Evolutionary conservation across 2,888 invertebrate genomes (phyloP), one percentile per base, ranked within the genome.

Genomic region (Stenolophus ochropezus): DNA sequence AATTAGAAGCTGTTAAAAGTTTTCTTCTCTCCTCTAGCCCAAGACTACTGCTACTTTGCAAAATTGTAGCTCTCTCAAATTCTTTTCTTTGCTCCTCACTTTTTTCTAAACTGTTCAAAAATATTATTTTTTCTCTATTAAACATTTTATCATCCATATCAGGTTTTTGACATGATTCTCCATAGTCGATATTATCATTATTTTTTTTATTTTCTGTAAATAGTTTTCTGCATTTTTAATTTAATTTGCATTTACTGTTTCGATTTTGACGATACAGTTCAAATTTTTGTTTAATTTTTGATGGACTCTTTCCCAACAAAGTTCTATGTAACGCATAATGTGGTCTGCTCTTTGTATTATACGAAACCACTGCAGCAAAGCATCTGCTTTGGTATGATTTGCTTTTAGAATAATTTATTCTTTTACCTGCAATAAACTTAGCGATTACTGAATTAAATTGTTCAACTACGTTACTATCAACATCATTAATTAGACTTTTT

Each of bases 371-470:
- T 53, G 80, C 77, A 16, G 79, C 78, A 27, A 27, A 69, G 79
- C 81, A 82, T 74, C 82, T 81, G 21, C 14, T 14, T 47, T 77
- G 56, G 65, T 83, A 82, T 20, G 82, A 82, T 8, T 69, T 33
- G 14, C 75, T 51, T 51, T 78, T 23, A 14, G 58, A 65, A 82
- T 47, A 83, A 81, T 83, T 82, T 27, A 83, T 76, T 14, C 83
- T 23, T 80, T 84, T 84, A 16, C 82, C 84, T 4, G 82, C 84
- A 33, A 84, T 56, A 81, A 82, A 82, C 83, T 84, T 53, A 4
- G 53, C 53, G 5, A 53, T 53, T 53, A 53, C 18, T n/a, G 49
- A 49, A 49, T 49, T 49, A 49, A 49, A 49, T 14, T 49, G 49
- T 49, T 49, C 49, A 49, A 53, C 53, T 18, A 53, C 18, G 6